Evolutionary conservation across 2,113 vertebrate genomes (phyloP), one percentile per base, ranked within the genome.

Genomic region (Perccottus glenii): DNA sequence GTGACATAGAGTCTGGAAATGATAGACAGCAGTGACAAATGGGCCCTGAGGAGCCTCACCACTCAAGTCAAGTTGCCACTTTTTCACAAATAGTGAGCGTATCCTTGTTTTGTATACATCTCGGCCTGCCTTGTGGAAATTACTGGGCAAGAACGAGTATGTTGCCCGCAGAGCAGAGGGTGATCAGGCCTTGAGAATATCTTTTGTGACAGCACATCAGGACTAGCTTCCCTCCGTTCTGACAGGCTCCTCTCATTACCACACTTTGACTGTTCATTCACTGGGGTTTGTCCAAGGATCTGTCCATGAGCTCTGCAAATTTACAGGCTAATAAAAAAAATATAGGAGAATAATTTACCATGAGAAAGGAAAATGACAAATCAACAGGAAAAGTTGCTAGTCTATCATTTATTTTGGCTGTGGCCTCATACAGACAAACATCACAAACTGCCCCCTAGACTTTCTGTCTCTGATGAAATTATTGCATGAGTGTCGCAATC

Each of bases 181-280:
- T 77, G 82, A 88, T 88, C 85, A 86, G 88, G 73, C 81, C 83
- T 82, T 62, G 60, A 82, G 82, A 87, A 87, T 84, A 87, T 90
- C 87, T 75, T 85, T 70, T 71, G 74, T 86, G 86, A 88, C 85
- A 87, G 78, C 83, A 60, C 80, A 80, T 85, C 85, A 85, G 67
- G 60, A 64, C 78, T 40, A 63, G 70, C 75, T 74, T 72, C 52
- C 57, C 75, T 75, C 73, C 64, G 52, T 16, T 56, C 74, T 81
- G 88, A 85, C 86, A 82, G 67, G 65, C 65, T 63, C 69, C 68
- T 69, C 80, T 83, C 85, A 83, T 87, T 85, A 82, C 78, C 46
- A 71, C 63, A 47, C 83, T 64, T 56, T 66, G 70, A 68, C 82
- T 80, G 75, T 84, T 78, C 80, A 70, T 71, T 84, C 75, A 83